A percentile compares a stretch with the other conserved stretches of the same genome.
phyloP scores from a whole-genome alignment of 2,888 invertebrate species.

The Exocentrus adspersus region DNA sequence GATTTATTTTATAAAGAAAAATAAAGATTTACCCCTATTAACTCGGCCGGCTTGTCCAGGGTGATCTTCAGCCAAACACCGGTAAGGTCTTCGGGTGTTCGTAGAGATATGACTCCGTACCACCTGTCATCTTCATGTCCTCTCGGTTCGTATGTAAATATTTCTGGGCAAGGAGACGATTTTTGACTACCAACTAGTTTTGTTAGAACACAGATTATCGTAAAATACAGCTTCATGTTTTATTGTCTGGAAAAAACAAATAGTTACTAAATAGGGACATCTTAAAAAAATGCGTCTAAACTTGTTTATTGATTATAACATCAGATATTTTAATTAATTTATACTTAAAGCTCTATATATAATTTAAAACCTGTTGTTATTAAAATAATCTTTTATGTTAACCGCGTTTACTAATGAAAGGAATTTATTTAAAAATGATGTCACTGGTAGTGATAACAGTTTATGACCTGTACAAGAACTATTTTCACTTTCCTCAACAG shows the following conservation, averaged over 20 bases:
- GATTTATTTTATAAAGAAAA: background rate
- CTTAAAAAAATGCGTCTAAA: background rate
- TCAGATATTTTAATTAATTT: background rate
- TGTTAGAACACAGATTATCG: background rate
- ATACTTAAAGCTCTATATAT: background rate
- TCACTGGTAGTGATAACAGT: background rate
- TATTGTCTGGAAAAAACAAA: conserved; percentile 1
- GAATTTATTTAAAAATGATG: conserved; percentile 9
- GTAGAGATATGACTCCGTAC: conserved; percentile 69
- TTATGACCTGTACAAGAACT: background rate
- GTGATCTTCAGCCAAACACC: conserved; percentile 71
- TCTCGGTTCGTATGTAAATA: conserved; percentile 57
- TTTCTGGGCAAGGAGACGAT: conserved; percentile 68
- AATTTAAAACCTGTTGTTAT: conserved; percentile 2
- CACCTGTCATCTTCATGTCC: conserved; percentile 66
- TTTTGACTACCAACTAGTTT: conserved; percentile 41
- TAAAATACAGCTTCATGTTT: background rate
- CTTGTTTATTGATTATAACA: background rate
- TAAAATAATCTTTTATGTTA: background rate
- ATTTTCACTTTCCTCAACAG: background rate
- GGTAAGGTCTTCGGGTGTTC: conserved; percentile 68
- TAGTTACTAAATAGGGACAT: background rate
- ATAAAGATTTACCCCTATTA: conserved; percentile 67
- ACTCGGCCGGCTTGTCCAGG: conserved; percentile 69
- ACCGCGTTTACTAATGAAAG: background rate